These are phyloP conservation scores for Drosophila gaucha DNA, from an alignment of 2,888 invertebrate genomes.

Conservation along the genomic window DNA sequence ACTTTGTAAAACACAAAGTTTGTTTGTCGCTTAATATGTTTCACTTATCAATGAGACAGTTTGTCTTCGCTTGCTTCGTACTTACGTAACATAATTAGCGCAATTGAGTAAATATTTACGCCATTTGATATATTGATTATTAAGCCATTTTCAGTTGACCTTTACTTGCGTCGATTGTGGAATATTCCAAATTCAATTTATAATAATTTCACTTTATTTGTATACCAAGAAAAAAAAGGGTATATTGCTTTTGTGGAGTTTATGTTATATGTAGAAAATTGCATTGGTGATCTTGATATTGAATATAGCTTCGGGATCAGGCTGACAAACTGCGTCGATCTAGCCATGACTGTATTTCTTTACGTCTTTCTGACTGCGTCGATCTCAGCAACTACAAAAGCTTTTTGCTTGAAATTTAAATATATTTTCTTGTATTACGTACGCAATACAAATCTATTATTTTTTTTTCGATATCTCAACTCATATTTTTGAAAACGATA, in stretches of 20 bases:
- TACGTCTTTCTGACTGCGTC: too few species aligned
- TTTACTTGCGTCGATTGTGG: background rate
- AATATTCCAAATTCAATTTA: constrained; percentile 5
- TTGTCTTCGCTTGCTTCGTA: background rate
- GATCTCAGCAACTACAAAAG: too few species aligned
- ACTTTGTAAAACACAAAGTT: constrained; percentile 2
- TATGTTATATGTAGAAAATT: too few species aligned
- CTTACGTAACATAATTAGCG: constrained; percentile 11
- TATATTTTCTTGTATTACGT: too few species aligned
- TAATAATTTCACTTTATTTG: background rate
- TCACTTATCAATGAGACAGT: constrained; percentile 1
- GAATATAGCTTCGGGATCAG: too few species aligned
- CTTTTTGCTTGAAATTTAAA: too few species aligned
- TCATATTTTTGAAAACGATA: too few species aligned
- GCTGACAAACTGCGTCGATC: too few species aligned
- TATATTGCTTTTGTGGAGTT: background rate
- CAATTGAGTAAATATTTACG: background rate
- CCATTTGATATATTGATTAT: constrained; percentile 29
- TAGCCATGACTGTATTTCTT: too few species aligned
- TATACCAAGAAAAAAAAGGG: background rate
- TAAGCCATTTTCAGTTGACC: background rate
- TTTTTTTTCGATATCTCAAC: too few species aligned
- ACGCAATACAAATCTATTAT: too few species aligned
- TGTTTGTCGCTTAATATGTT: background rate
- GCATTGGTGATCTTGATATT: too few species aligned